Percentiles rank a stretch among this genome's conserved stretches.
Conservation (phyloP, 1,140 invertebrate species). For the Micrasema minimum region DNA sequence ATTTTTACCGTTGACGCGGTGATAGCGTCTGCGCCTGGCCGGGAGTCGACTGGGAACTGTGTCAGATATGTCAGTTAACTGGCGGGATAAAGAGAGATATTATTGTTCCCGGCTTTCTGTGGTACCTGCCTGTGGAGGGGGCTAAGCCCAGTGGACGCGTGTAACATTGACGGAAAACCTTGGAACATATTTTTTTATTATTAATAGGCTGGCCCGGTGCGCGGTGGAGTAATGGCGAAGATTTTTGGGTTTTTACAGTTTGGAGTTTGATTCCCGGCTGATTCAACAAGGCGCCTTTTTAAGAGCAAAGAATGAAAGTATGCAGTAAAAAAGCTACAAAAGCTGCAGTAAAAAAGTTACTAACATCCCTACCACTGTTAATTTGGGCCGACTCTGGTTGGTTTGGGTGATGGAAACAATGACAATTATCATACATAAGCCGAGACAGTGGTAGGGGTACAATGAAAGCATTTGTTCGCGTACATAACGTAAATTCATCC, state of each 20-base stretch:
- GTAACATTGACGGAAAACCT: not conserved
- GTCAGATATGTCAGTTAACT: not conserved
- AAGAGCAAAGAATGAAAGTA: not conserved
- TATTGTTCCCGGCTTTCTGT: not conserved
- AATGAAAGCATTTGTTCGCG: too few species aligned
- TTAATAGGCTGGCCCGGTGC: not conserved
- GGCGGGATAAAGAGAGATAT: not conserved
- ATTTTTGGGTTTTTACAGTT: too few species aligned
- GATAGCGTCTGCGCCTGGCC: constrained; percentile 12
- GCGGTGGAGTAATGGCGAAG: not conserved
- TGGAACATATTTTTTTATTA: not conserved
- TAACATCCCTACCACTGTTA: too few species aligned
- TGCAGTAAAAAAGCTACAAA: not conserved
- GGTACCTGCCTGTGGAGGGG: not conserved
- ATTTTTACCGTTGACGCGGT: too few species aligned
- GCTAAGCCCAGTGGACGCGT: not conserved
- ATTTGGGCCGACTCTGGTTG: too few species aligned
- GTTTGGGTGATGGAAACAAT: too few species aligned
- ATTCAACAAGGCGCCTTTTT: not conserved
- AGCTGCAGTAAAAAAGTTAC: not conserved
- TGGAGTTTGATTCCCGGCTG: not conserved
- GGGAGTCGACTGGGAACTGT: not conserved
- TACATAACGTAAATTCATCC: too few species aligned
- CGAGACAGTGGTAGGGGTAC: too few species aligned
- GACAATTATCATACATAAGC: too few species aligned